Evolutionary conservation across 92 coral and sea anemone species (phyloP).

Genomic region (Bergia sp.): DNA sequence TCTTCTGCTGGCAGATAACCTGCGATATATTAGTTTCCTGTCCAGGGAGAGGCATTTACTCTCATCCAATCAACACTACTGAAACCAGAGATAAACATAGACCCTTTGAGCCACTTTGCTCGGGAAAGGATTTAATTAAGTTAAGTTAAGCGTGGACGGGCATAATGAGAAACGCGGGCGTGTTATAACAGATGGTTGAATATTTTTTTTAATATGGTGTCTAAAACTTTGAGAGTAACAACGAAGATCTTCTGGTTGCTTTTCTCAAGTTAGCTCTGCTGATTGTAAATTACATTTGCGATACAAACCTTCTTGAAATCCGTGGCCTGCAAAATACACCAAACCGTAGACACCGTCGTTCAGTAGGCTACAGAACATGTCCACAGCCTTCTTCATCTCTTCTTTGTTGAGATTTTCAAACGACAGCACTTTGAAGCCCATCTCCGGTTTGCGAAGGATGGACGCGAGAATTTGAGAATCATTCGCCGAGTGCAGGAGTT

Average conservation of each 20-base stretch:
- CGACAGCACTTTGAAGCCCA: conserved; percentile 96
- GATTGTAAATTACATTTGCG: not conserved
- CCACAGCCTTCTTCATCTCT: conserved; percentile 80
- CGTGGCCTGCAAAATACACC: conserved; percentile 95
- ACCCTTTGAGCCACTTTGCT: too few species aligned
- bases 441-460: conserved; percentile 76
- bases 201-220: too few species aligned
- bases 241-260: not conserved
- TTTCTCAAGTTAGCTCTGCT: not conserved
- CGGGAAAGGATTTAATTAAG: too few species aligned
- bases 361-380: conserved; percentile 69
- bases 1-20: too few species aligned
- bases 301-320: conserved; percentile 75
- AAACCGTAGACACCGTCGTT: conserved; percentile 83
- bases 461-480: conserved; percentile 88
- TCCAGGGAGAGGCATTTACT: too few species aligned
- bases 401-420: conserved; percentile 76
- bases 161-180: too few species aligned
- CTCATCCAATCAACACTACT: too few species aligned
- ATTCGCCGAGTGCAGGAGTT: conserved; percentile 80
- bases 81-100: too few species aligned
- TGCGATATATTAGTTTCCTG: too few species aligned
- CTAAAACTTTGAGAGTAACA: too few species aligned
- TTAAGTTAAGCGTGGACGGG: too few species aligned
- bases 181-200: too few species aligned